These are phyloP conservation scores for Pandemis heparana DNA, from an alignment of 2,888 invertebrate genomes.

Conservation along the genomic window DNA sequence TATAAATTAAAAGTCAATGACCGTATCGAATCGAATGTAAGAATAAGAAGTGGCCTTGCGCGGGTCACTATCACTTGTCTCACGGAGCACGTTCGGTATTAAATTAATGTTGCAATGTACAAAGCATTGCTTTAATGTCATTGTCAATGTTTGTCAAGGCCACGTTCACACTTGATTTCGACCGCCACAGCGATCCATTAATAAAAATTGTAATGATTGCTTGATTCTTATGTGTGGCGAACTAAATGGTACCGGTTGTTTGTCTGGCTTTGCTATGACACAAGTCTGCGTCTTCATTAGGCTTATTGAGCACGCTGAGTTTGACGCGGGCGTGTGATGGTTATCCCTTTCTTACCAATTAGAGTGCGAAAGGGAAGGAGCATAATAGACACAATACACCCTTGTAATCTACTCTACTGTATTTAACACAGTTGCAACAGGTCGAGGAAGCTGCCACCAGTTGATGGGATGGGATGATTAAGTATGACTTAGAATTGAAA, in stretches of 20 bases:
- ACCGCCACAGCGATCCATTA: not conserved
- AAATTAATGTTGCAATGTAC: slow-evolving; percentile 29
- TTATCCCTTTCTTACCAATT: too few relatives aligned
- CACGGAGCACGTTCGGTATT: slow-evolving; percentile 22
- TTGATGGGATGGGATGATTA: too few relatives aligned
- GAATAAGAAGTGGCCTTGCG: slow-evolving; percentile 18
- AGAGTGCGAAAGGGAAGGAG: too few relatives aligned
- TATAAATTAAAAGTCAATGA: slow-evolving; percentile 22
- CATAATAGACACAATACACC: too few relatives aligned
- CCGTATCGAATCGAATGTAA: slow-evolving; percentile 19
- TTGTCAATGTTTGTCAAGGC: slow-evolving; percentile 31
- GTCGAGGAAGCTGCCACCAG: too few relatives aligned
- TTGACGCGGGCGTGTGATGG: too few relatives aligned
- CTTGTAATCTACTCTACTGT: too few relatives aligned
- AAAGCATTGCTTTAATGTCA: slow-evolving; percentile 21
- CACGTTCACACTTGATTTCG: not conserved
- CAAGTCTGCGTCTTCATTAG: too few relatives aligned
- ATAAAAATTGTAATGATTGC: not conserved
- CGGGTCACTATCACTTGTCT: slow-evolving; percentile 4
- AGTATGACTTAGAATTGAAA: too few relatives aligned
- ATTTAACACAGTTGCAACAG: too few relatives aligned
- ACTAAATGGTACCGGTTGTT: not conserved
- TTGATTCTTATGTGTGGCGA: not conserved
- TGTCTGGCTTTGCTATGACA: not conserved
- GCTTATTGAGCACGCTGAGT: too few relatives aligned